These are phyloP conservation scores for Phalacrocorax pelagicus DNA, from an alignment of 2,113 vertebrate species.

Conservation along the genomic window DNA sequence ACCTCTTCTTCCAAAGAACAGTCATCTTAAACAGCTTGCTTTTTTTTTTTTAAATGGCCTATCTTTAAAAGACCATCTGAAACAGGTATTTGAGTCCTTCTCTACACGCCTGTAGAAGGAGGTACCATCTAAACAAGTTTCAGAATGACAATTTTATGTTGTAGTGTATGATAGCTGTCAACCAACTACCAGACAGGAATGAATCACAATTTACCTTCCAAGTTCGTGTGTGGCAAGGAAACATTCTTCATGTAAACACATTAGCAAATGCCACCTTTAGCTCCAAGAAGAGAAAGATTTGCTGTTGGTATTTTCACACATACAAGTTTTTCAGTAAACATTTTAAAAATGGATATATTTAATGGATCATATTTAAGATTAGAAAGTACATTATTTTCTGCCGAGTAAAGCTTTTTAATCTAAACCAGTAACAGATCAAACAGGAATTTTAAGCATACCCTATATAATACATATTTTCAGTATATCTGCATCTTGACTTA, in stretches of 20 bases:
- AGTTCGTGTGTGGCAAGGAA: neutral
- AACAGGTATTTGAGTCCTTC: neutral
- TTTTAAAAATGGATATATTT: neutral
- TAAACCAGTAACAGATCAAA: neutral
- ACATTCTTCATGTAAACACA: accelerated
- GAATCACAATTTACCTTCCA: neutral
- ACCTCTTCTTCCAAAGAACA: neutral
- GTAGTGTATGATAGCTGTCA: neutral
- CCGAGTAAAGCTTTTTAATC: neutral
- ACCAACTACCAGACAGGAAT: neutral
- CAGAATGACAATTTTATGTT: neutral
- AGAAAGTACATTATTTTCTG: neutral
- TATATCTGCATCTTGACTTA: constrained; percentile 52
- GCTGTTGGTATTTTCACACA: neutral
- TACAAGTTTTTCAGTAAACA: neutral
- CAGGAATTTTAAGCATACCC: neutral
- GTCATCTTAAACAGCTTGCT: neutral
- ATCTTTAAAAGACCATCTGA: neutral
- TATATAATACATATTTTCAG: neutral
- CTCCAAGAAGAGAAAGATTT: neutral
- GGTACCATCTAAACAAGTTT: neutral
- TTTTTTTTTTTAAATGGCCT: neutral
- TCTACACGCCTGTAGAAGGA: neutral
- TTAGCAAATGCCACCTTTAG: neutral
- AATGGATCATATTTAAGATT: neutral